Base-by-base conservation (phyloP, 2,888 invertebrate genomes). In the Syrista parreyssii region DNA sequence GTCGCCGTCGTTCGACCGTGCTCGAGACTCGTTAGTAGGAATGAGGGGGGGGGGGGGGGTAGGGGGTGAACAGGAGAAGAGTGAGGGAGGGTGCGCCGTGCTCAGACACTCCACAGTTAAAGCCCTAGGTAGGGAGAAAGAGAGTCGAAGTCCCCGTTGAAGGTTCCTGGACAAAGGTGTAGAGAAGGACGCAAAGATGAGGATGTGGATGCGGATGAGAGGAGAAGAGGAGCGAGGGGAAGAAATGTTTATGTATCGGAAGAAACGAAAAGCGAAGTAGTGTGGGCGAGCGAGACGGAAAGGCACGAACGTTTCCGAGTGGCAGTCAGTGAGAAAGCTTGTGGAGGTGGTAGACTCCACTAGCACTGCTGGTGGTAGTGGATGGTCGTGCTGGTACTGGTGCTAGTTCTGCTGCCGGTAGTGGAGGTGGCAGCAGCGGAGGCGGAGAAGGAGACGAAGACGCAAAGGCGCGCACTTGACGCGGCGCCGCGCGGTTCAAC, bases 261-360 rank as follows among this genome's bases (percentile, higher is more conserved):
- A 85, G 85, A 85, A 86, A 85, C 82, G 84, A 84, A 84, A 85
- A 83, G 79, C 80, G 75, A 31, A 36, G 76, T 12, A 36, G 75
- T 68, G 75, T 73, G 75, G 80, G 73, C 72, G 78, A 78, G 75
- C 79, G 76, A 75, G 77, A 79, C 86, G 87, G 83, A 85, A 86
- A 84, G 83, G 81, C 83, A 86, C 88, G 88, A 87, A 83, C 84
- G 78, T 84, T 83, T 83, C 88, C 88, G 88, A 88, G 83, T 79
- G 79, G 78, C 78, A 79, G 71, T 77, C 75, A 23, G 55, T 55
- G 55, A 55, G 55, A 55, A 55, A 55, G 55, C 55, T 23, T 23
- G 55, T 55, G 55, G 55, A 55, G 55, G 55, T 55, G 55, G 55
- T 55, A 55, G 2, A 23, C 23, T 55, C 23, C 23, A 55, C 55